Evolutionary conservation across 1,140 invertebrate genomes (phyloP), one percentile per base, ranked within the genome.

Genomic region (Ceratoteleas bidentatus): DNA sequence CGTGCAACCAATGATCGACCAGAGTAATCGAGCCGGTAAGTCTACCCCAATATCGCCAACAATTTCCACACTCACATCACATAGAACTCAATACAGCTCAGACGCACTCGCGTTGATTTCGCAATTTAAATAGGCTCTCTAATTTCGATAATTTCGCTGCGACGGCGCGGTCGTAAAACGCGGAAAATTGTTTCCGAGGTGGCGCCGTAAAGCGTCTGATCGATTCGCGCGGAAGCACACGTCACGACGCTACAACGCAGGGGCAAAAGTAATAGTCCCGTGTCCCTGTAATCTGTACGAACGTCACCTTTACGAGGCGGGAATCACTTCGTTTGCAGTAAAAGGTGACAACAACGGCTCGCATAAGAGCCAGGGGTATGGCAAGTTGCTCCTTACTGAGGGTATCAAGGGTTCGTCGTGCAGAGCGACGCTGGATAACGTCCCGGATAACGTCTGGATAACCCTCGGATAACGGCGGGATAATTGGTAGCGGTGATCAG

Each of bases 1-100:
- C 93, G 96, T 99, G 81, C 98, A 98, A 90, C 97, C 97, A 60
- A 97, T 98, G 97, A 98, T 98, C 88, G 98, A 98, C 94, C 97
- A 96, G 94, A 98, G 97, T 90, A 99, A 99, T 94, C 95, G 98
- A 95, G 97, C 98, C 94, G 98, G 98, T 97, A 95, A 96, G 93
- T 94, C 80, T 78, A 84, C 49, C 69, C 84, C 85, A 84, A 64
- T 38, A 43, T 62, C 3, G 13, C 5, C 40, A 9, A 7, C 13
- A 13, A 61, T 57, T 65, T 43, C n/a, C 47, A 65, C 66, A 78
- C 60, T 9, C 10, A 69, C 49, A 77, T 9, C 53, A 76, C 62
- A 56, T 8, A 14, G 13, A n/a, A 66, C 56, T 32, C 62, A 62
- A 49, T 43, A 57, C 15, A 40, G 4, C 14, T 15, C 9, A 56